Conservation (phyloP, 2,888 invertebrate genomes). For the Eupithecia vulgata region DNA sequence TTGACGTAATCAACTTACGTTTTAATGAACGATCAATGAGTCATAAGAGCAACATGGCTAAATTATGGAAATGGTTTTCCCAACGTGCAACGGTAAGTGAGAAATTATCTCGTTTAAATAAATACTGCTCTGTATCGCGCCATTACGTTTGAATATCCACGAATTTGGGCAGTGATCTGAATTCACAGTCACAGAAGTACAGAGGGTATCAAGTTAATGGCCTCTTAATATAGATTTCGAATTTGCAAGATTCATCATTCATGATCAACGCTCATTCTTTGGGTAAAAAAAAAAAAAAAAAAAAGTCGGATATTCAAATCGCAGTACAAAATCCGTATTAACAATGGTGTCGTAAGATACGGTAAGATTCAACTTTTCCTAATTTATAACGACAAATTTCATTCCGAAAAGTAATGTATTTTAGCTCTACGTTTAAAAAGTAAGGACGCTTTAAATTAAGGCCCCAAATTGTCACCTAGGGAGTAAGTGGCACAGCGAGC, state of each 20-base stretch:
- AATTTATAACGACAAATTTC: conserved; percentile 8
- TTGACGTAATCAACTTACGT: conserved; percentile 15
- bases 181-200: conserved; percentile 8
- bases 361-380: not conserved
- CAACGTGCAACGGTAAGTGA: conserved; percentile 42
- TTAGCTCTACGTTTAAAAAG: conserved; percentile 28
- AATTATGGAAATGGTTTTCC: conserved; percentile 58
- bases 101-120: conserved; percentile 47
- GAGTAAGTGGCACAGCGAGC: conserved; percentile 42
- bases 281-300: not conserved
- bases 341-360: not conserved
- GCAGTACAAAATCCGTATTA: not conserved
- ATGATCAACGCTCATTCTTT: not conserved
- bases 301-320: not conserved
- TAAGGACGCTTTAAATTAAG: conserved; percentile 28
- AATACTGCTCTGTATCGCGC: conserved; percentile 5
- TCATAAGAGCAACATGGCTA: conserved; percentile 57
- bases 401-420: not conserved
- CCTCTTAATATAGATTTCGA: not conserved
- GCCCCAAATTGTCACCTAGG: conserved; percentile 38
- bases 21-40: conserved; percentile 51
- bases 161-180: conserved; percentile 6
- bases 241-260: not conserved
- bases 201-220: conserved; percentile 5
- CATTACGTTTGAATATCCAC: conserved; percentile 8